Evolutionary conservation across 2,888 invertebrate genomes (phyloP).

Genomic region (Caenorhabditis plicata): DNA sequence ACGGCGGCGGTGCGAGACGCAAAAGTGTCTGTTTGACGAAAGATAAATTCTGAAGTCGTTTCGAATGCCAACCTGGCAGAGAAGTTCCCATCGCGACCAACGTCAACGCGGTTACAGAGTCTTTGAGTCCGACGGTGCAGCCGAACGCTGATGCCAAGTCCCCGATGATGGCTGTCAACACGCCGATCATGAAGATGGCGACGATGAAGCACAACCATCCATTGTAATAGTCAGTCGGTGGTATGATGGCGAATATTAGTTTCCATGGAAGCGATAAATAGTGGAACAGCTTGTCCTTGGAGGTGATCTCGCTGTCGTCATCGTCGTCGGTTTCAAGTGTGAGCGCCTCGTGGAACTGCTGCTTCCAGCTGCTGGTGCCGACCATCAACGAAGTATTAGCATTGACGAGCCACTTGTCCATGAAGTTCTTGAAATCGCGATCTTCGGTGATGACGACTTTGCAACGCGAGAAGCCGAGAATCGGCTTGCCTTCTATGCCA

Average conservation of each 20-base stretch:
- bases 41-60: neutral
- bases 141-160: conserved; percentile 97
- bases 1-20: conserved; percentile 97
- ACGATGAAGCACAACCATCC: conserved; percentile 90
- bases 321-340: conserved; percentile 73
- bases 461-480: conserved; percentile 80
- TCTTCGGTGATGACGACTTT: conserved; percentile 92
- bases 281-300: conserved; percentile 88
- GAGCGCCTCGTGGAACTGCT: conserved; percentile 93
- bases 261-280: conserved; percentile 96
- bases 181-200: conserved; percentile 87
- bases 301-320: conserved; percentile 23
- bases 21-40: conserved; percentile 85
- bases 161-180: conserved; percentile 92
- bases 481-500: conserved; percentile 78
- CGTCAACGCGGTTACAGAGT: conserved; percentile 93
- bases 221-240: conserved; percentile 81
- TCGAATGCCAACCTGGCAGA: conserved; percentile 79
- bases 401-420: conserved; percentile 93
- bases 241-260: conserved; percentile 91
- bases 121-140: conserved; percentile 78
- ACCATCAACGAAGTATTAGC: conserved; percentile 88
- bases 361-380: conserved; percentile 94
- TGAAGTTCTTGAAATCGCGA: conserved; percentile 85
- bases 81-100: conserved; percentile 98